These are phyloP conservation scores for Theropithecus gelada DNA, from an alignment of 2,113 vertebrate genomes.

Conservation along the genomic window DNA sequence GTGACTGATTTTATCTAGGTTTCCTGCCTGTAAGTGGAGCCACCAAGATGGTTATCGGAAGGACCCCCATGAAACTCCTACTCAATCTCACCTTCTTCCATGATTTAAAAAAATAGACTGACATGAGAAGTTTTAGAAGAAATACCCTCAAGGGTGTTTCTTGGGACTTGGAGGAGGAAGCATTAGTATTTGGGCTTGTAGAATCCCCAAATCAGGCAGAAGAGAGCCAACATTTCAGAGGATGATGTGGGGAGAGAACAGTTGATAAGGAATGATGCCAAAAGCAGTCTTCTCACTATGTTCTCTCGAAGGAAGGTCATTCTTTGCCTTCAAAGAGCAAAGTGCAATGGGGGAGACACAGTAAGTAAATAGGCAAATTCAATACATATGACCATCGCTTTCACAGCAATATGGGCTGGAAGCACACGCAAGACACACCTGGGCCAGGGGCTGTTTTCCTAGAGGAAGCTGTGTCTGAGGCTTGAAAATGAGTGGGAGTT, in stretches of 20 bases:
- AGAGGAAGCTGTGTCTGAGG: neutral
- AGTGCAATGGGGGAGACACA: neutral
- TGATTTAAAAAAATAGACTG: neutral
- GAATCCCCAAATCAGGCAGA: neutral
- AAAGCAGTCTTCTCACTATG: neutral
- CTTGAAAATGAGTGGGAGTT: neutral
- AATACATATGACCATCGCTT: neutral
- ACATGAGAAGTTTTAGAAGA: neutral
- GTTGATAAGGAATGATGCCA: neutral
- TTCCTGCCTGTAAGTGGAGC: neutral
- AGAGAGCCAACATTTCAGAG: neutral
- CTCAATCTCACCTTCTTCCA: neutral
- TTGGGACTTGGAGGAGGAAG: neutral
- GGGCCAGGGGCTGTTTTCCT: neutral
- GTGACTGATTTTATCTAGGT: neutral
- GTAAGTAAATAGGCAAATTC: neutral
- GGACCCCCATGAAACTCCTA: neutral
- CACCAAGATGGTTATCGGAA: neutral
- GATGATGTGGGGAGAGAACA: neutral
- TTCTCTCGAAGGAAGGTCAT: neutral
- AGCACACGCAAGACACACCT: neutral
- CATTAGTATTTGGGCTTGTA: neutral
- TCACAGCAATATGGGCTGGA: neutral
- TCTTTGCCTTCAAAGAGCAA: neutral
- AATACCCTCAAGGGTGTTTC: neutral